A percentile compares a stretch with the other conserved stretches of the same genome.
Evolutionary conservation across 2,113 vertebrate genomes (phyloP).

Genomic region (Rhea pennata): DNA sequence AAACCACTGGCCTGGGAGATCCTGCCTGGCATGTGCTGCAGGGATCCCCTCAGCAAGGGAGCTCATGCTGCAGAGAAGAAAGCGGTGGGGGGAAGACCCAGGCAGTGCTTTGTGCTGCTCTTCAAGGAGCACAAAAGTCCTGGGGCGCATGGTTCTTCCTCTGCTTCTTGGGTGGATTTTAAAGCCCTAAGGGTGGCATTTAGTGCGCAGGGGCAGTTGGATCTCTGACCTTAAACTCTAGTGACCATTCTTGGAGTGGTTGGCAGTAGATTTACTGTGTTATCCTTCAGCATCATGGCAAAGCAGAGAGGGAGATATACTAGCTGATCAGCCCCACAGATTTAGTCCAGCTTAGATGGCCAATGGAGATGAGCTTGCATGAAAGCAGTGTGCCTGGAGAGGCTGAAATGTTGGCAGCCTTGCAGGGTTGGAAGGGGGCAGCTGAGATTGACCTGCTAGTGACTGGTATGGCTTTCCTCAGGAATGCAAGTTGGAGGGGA

Average conservation of each 20-base stretch:
- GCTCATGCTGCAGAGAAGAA: neutral
- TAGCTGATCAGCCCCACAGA: too few relatives aligned
- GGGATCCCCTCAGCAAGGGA: neutral
- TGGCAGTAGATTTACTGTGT: neutral
- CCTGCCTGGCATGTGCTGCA: neutral
- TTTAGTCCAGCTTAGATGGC: neutral
- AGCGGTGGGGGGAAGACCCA: neutral
- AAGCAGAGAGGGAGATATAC: neutral
- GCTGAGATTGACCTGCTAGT: neutral
- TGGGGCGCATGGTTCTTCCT: accelerated
- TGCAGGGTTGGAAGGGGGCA: neutral
- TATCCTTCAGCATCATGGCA: neutral
- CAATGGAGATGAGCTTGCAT: neutral
- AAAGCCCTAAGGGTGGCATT: neutral
- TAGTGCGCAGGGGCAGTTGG: neutral
- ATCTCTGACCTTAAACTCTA: neutral
- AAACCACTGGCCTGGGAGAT: neutral
- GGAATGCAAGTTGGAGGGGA: neutral
- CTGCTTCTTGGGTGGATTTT: neutral
- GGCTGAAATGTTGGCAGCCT: neutral
- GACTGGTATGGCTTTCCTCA: neutral
- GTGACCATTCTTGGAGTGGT: neutral
- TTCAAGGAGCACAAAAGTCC: neutral
- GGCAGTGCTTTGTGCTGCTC: neutral
- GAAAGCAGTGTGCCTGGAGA: neutral